Percentiles rank a stretch among this genome's conserved stretches.
These are phyloP conservation scores for Condylura cristata DNA, from an alignment of 2,113 vertebrate species.

Conservation along the genomic window DNA sequence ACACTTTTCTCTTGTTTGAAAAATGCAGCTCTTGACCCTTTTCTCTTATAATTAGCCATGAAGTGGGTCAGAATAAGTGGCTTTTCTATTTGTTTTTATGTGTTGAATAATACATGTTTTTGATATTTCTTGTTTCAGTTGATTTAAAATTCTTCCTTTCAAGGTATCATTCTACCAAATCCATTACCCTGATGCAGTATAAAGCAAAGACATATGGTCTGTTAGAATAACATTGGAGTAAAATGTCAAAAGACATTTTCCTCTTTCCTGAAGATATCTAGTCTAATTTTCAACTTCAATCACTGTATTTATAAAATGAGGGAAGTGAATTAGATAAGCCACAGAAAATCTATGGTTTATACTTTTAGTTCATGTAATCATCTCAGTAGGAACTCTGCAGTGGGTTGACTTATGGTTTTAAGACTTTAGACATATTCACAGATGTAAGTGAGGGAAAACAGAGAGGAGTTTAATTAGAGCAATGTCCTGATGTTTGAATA, in stretches of 20 bases:
- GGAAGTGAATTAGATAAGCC: background rate
- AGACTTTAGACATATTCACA: conserved; percentile 39
- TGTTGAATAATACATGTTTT: background rate
- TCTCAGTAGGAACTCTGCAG: background rate
- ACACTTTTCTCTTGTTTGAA: background rate
- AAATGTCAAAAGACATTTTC: background rate
- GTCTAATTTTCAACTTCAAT: background rate
- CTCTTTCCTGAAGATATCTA: background rate
- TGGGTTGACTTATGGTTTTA: background rate
- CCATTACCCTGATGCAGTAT: background rate
- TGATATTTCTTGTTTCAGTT: background rate
- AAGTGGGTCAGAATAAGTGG: background rate
- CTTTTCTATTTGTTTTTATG: background rate
- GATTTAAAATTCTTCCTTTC: conserved; percentile 1
- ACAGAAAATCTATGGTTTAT: background rate
- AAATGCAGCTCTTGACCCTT: background rate
- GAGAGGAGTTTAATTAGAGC: conserved; percentile 71
- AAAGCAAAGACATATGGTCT: background rate
- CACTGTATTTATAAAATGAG: conserved; percentile 41
- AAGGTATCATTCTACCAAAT: background rate
- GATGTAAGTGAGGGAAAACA: background rate
- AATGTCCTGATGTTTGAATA: conserved; percentile 68
- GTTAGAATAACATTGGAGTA: background rate
- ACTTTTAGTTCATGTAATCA: background rate
- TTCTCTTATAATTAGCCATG: background rate